phyloP scores from a whole-genome alignment of 2,888 invertebrate species.

The Theretra japonica region DNA sequence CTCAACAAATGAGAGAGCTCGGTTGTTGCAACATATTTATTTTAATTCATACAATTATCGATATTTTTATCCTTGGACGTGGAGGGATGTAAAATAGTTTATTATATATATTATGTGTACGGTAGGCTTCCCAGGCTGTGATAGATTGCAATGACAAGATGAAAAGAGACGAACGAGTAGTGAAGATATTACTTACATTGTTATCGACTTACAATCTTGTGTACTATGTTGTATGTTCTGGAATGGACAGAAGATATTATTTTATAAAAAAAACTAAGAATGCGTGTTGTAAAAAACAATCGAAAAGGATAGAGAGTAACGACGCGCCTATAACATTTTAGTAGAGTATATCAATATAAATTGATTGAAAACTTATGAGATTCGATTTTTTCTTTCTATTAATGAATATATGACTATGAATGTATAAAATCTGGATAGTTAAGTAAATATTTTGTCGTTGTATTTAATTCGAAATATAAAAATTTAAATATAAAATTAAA shows the following conservation, averaged over 20 bases:
- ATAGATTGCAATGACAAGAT: slow-evolving; percentile 21
- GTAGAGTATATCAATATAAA: background rate
- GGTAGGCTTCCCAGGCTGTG: background rate
- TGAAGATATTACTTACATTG: background rate
- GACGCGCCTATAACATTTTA: background rate
- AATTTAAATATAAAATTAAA: too few relatives aligned
- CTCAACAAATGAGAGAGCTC: too few relatives aligned
- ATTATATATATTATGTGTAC: background rate
- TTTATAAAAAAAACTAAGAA: background rate
- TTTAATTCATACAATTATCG: background rate
- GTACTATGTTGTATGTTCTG: background rate
- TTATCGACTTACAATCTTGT: background rate
- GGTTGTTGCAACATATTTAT: too few relatives aligned
- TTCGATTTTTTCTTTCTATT: too few relatives aligned
- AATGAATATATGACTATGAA: too few relatives aligned
- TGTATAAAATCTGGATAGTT: too few relatives aligned
- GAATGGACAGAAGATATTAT: too few relatives aligned
- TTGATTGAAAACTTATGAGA: too few relatives aligned
- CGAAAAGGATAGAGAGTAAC: background rate
- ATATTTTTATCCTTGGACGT: background rate
- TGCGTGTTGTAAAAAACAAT: background rate
- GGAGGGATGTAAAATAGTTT: background rate
- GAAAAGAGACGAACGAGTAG: too few relatives aligned
- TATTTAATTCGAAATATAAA: too few relatives aligned
- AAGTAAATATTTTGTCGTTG: too few relatives aligned